phyloP scores from a whole-genome alignment of 2,113 vertebrate species.

The Ornithorhynchus anatinus region DNA sequence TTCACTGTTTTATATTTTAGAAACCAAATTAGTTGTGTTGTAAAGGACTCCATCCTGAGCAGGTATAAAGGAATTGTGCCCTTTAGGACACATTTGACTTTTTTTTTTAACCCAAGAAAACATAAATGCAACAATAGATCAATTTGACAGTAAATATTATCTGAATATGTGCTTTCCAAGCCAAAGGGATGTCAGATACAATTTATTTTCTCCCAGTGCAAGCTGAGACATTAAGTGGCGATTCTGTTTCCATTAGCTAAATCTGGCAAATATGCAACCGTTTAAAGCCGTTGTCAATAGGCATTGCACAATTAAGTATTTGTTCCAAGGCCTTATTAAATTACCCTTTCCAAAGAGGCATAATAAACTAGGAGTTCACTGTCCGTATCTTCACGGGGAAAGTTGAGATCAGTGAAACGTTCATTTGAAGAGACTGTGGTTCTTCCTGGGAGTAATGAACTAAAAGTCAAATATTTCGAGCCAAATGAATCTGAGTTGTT shows the following conservation, averaged over 20 bases:
- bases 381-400: constrained; percentile 70
- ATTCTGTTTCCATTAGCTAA: constrained; percentile 87
- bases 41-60: constrained; percentile 35
- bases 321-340: constrained; percentile 89
- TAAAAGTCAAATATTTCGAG: constrained; percentile 58
- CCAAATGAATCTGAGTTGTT: constrained; percentile 52
- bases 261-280: constrained; percentile 86
- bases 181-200: constrained; percentile 78
- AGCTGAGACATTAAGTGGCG: constrained; percentile 82
- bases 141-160: constrained; percentile 72
- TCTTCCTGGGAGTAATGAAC: constrained; percentile 60
- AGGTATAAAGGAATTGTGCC: constrained; percentile 64
- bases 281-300: constrained; percentile 92
- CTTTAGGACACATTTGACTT: constrained; percentile 48
- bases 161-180: constrained; percentile 77
- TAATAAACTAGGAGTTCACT: constrained; percentile 80
- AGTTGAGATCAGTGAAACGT: constrained; percentile 65
- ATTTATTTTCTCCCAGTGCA: constrained; percentile 82
- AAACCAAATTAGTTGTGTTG: constrained; percentile 8
- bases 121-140: constrained; percentile 70
- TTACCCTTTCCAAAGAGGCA: constrained; percentile 81
- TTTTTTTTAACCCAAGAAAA: constrained; percentile 64
- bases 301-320: constrained; percentile 92
- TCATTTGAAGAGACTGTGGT: constrained; percentile 71
- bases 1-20: no score